Evolutionary conservation across 2,888 invertebrate genomes (phyloP), one percentile per base, ranked within the genome.

Genomic region (Theodoxus fluviatilis): DNA sequence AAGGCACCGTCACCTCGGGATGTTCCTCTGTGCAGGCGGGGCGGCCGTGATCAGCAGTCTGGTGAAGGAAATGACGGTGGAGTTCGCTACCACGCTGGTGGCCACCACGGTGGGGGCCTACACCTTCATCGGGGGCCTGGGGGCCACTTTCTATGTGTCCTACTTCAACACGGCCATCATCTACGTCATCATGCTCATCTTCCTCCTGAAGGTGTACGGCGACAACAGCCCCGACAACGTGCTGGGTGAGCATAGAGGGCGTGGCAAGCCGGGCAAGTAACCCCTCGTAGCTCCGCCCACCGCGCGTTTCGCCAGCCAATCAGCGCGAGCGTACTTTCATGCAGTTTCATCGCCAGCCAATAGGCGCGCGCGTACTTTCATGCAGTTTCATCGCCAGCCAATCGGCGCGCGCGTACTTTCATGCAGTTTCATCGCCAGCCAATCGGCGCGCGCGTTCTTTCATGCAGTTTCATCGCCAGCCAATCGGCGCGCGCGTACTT

Each of bases 111-210:
- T 85, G n/a, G 84, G 84, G 15, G 79, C 83, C 1, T 86, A 85
- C 74, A 85, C 85, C 2, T 80, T 82, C 73, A 82, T 85, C 33
- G 86, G 86, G 0, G 85, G 85, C 0, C 79, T 86, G 4, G 85
- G 85, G 0, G 86, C 85, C 15, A 85, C 86, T 0, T 85, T 87
- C 76, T 87, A 87, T 75, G 87, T 87, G 35, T 86, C 86, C 35
- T 87, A 87, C 77, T 84, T 87, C 82, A 87, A 85, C 79, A 85
- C 86, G 3, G 80, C 80, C 65, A 76, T 85, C 69, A 84, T 88
- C 63, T 85, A 84, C 74, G 72, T 82, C 63, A 76, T 85, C 47
- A 82, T 86, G 78, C 66, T 86, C 49, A 79, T 82, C 59, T 85
- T 87, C 73, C 74, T 86, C n/a, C 71, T 79, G 67, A 78, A 79